Evolutionary conservation across 2,113 vertebrate species (phyloP).

Genomic region (Columbina picui): DNA sequence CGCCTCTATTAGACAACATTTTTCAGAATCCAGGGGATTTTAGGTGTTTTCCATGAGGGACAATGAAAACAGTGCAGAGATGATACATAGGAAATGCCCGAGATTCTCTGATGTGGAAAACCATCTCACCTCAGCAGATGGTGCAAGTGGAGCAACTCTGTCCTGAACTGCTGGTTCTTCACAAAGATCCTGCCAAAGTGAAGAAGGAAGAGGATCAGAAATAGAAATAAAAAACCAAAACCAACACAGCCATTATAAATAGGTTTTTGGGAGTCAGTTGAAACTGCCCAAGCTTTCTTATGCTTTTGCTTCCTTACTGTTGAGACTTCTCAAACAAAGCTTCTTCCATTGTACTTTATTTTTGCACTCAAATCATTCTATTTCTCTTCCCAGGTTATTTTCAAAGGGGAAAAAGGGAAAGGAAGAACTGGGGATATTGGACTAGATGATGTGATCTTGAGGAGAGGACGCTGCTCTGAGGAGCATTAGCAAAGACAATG

Average conservation of each 20-base stretch:
- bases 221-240: accelerated
- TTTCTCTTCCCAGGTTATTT: constrained; percentile 85
- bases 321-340: background rate
- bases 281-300: background rate
- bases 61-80: background rate
- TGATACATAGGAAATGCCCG: accelerated
- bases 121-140: background rate
- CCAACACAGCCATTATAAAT: background rate
- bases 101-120: background rate
- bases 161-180: background rate
- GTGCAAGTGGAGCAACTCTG: background rate
- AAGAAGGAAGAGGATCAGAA: background rate
- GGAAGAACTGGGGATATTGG: constrained; percentile 87
- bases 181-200: background rate
- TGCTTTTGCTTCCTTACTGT: background rate
- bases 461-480: constrained; percentile 87
- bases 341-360: background rate
- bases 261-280: background rate
- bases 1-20: background rate
- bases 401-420: constrained; percentile 89
- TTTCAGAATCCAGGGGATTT: background rate
- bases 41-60: background rate
- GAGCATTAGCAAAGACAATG: constrained; percentile 63
- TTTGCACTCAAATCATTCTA: background rate
- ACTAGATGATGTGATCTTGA: constrained; percentile 91